Evolutionary conservation across 2,888 invertebrate species (phyloP), one percentile per base, ranked within the genome.

Genomic region (Agrotis clavis): DNA sequence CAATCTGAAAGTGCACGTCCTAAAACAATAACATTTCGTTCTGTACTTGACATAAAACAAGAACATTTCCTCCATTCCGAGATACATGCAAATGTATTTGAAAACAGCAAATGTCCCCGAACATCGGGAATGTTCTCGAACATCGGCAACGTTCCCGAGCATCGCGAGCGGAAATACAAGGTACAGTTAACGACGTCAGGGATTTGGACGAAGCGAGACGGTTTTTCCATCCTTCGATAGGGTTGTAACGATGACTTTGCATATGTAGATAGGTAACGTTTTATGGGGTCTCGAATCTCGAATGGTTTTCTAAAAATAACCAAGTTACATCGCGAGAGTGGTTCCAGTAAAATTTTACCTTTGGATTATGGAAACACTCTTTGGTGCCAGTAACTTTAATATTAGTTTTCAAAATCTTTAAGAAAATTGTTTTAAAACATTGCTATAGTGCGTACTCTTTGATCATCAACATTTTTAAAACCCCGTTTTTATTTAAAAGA

Each of bases 151-250:
- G 57, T 63, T 18, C 30, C 19, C 45, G 56, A 74, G 61, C 21
- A 48, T 67, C 50, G 60, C 30, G 30, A 30, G n/a, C 48, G 51
- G 35, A 25, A 59, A 25, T 16, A 5, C 35, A 21, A 47, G 18
- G 30, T 59, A 57, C 50, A 45, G 65, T 57, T 78, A 81, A 78
- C 81, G 78, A 78, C 78, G 18, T 75, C 64, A 53, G 78, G 78
- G 81, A 81, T 81, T 78, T 81, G 69, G 25, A 45, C 25, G n/a
- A 59, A 45, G 57, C 45, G 62, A 57, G 30, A 48, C 57, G 30
- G 16, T 35, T 63, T 67, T 74, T 74, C 30, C 64, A 25, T 53
- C 53, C 61, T 18, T 59, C 48, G 30, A 57, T 56, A 41, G 53
- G 62, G 66, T 78, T 18, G 47, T 64, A 72, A 79, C 50, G 45